Evolutionary conservation across 2,888 invertebrate species (phyloP).

Genomic region (Chrysodeixis includens): DNA sequence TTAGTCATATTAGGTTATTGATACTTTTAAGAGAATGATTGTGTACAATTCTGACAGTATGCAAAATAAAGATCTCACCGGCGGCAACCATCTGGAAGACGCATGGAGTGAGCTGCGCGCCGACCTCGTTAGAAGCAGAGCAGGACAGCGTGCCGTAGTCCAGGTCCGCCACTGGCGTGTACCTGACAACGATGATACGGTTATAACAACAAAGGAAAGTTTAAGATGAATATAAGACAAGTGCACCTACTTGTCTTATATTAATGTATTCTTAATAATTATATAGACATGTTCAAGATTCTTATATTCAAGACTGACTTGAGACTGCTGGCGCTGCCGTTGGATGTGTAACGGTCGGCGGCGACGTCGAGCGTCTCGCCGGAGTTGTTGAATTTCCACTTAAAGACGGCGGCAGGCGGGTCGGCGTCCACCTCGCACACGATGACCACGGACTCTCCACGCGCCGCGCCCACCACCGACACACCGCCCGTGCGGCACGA

Average conservation of each 20-base stretch:
- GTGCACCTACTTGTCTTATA: too few species aligned
- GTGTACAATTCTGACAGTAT: too few species aligned
- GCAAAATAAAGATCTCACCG: constrained; percentile 87
- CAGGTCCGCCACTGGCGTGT: constrained; percentile 91
- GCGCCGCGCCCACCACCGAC: constrained; percentile 95
- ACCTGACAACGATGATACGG: constrained; percentile 68
- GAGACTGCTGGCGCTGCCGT: constrained; percentile 93
- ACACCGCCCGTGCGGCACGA: constrained; percentile 94
- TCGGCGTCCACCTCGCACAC: constrained; percentile 97
- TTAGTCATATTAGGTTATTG: too few species aligned
- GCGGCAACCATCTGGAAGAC: constrained; percentile 97
- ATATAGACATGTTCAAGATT: too few species aligned
- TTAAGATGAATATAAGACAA: not conserved
- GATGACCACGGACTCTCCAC: constrained; percentile 95
- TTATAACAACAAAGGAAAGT: too few species aligned
- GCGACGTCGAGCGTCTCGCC: constrained; percentile 96
- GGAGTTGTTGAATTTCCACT: constrained; percentile 98
- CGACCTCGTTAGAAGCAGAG: constrained; percentile 95
- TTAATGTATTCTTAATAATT: too few species aligned
- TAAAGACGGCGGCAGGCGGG: constrained; percentile 96
- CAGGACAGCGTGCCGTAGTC: constrained; percentile 97
- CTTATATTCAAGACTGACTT: constrained; percentile 82
- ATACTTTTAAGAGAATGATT: too few species aligned
- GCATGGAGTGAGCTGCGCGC: constrained; percentile 94
- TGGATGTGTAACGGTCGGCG: constrained; percentile 93